Base-by-base conservation (phyloP, 2,888 invertebrate genomes). In the Ormia ochracea region DNA sequence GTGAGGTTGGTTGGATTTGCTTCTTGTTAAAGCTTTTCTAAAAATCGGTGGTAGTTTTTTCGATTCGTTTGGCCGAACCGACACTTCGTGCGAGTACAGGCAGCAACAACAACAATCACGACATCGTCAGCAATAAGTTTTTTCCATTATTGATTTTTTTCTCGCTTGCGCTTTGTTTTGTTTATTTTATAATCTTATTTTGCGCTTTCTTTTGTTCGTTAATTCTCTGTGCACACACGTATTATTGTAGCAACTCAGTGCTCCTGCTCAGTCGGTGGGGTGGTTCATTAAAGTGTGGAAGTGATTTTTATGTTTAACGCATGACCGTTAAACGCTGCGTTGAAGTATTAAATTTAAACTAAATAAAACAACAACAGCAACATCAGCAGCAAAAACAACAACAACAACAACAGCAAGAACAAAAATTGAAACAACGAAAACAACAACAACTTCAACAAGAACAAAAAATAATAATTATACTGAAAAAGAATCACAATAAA, bases 81-180 rank as follows among this genome's bases (percentile, higher is more conserved):
- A 23, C 33, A 6, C 14, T 7, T 41, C 28, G 59, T 28, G 17
- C 17, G 58, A 38, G 10, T 36, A 21, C 19, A 12, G 7, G 36
- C 17, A 12, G 45, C n/a, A 45, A 19, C 45, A 31, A 19, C 61
- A 12, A 61, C n/a, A 45, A 19, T 31, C 19, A 19, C 61, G n/a
- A 56, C 48, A 63, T 10, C 21, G 50, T 74, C 72, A 73, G 82
- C 82, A 81, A 85, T 85, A 86, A 85, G 86, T 86, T 85, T 87
- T 85, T 84, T 85, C n/a, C 84, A 66, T 85, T 87, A 87, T 87
- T 86, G 86, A 86, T 87, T 87, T 87, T 86, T 76, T 63, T 38
- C 41, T 58, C 63, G 56, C 50, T 65, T 70, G 23, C 21, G 45
- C 36, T 52, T 50, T 41, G 45, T 45, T 65, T n/a, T 48, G 43